Percentiles rank a stretch among this genome's conserved stretches.
These are phyloP conservation scores for Arenaria interpres DNA, from an alignment of 2,113 vertebrate genomes.

Conservation along the genomic window DNA sequence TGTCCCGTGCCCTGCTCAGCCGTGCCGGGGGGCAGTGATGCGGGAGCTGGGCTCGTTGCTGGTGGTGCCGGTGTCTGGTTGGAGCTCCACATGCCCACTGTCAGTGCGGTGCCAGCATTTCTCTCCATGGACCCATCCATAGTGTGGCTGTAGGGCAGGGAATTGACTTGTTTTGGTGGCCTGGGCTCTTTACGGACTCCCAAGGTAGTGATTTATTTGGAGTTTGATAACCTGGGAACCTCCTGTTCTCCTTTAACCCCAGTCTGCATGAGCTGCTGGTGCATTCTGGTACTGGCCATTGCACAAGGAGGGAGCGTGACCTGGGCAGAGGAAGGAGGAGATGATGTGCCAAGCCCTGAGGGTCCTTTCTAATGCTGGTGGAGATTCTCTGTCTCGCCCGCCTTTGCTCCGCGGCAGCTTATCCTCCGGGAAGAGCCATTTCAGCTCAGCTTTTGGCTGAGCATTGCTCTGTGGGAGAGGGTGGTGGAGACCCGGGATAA, in stretches of 20 bases:
- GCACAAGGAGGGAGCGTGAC: not conserved
- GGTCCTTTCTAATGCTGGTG: not conserved
- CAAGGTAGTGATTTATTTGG: not conserved
- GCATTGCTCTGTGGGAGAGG: not conserved
- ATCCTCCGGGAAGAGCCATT: not conserved
- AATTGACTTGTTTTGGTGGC: not conserved
- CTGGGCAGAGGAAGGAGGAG: not conserved
- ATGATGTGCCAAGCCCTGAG: not conserved
- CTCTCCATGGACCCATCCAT: accelerated
- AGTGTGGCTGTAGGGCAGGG: not conserved
- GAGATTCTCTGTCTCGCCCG: accelerated
- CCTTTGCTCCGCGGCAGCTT: accelerated
- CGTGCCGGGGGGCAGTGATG: accelerated
- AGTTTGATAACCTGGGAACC: not conserved
- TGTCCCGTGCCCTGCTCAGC: accelerated
- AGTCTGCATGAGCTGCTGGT: not conserved
- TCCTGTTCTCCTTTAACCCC: not conserved
- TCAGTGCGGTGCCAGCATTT: not conserved
- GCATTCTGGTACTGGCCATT: not conserved
- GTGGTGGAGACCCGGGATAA: not conserved
- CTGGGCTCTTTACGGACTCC: not conserved
- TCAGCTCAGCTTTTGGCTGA: not conserved
- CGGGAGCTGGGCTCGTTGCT: not conserved
- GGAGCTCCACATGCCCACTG: accelerated
- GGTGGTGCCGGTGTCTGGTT: accelerated